Evolutionary conservation across 1,140 invertebrate species (phyloP), one percentile per base, ranked within the genome.

Genomic region (Homalodisca vitripennis): DNA sequence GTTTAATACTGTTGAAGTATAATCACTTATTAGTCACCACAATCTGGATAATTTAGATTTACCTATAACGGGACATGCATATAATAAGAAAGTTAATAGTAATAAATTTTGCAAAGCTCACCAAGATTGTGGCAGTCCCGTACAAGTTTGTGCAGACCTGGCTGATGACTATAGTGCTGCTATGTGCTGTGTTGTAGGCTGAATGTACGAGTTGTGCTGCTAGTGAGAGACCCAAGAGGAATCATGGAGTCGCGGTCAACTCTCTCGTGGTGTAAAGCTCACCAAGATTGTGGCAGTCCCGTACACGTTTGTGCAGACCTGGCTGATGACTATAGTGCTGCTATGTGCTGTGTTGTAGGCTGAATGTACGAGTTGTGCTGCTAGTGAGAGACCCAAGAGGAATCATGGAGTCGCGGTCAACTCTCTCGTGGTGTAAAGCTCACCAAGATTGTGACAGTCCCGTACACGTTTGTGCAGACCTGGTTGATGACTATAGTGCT

Each of bases 311-410:
- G 82, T 70, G 46, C 57, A 3, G 81, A 82, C 72, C 75, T 83
- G 41, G 72, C 75, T 3, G 71, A 74, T 66, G 82, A 81, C 71
- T 78, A 76, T 48, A 60, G 74, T 13, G 75, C 76, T 12, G 80
- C 79, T n/a, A n/a, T n/a, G n/a, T n/a, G n/a, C n/a, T n/a, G n/a
- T n/a, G n/a, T n/a, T n/a, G n/a, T n/a, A 70, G 63, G 10, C 27
- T 67, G 29, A 75, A 78, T 67, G 51, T 81, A n/a, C 76, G 78
- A 68, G 70, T 83, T 14, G 47, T 83, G 2, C 76, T 79, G 22
- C 69, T 83, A 20, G 78, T 82, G 0, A 70, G 82, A 41, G 82
- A 83, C 75, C 82, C 82, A 0, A 72, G 82, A 31, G 82, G 80
- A 6, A 80, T 80, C 0, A 72, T 82, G 60, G 79, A 79, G 60